Base-by-base conservation (phyloP, 2,888 invertebrate species). In the Volucella zonaria region DNA sequence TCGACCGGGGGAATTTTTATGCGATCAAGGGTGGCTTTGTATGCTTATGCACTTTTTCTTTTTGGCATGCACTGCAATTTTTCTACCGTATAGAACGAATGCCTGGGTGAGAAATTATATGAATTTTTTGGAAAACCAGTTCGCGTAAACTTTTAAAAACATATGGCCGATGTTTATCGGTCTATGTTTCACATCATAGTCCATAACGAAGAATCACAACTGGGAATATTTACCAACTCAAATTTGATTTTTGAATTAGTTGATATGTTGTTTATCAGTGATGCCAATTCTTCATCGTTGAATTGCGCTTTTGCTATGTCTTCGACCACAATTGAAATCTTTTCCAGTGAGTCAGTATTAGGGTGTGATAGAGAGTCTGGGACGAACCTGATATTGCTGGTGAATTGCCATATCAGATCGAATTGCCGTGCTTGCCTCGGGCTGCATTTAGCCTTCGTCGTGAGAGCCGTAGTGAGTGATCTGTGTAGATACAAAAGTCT, bases 341-440 rank as follows among this genome's bases (percentile, higher is more conserved):
- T 12, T 66, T 77, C 76, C 0, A 77, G 8, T 14, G 61, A 11
- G 8, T 62, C 47, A 8, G 59, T n/a, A 43, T 68, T 61, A 52
- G 76, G 76, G 8, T 59, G 76, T 10, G 68, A 68, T 1, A 77
- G 54, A 2, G 3, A 43, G 15, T 74, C 73, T 14, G 62, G 56
- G 1, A 47, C 73, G 9, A 40, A 58, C 42, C 74, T 58, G 0
- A 76, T 71, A 40, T 54, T 59, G 49, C 15, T 71, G 0, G 75
- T 68, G 38, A 83, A 75, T 56, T 83, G 75, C 8, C 79, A 49
- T 23, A 87, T 89, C 15, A 83, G 89, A 61, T 90, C 89, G 0
- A 92, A 81, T 8, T 91, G 88, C 0, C 90, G 78, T 11, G 87
- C 87, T 70, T 91, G 90, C 8, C 90, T 62, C 0, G 90, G 91